These are phyloP conservation scores for Tychaedon coryphoeus DNA, from an alignment of 2,113 vertebrate species.

Conservation along the genomic window DNA sequence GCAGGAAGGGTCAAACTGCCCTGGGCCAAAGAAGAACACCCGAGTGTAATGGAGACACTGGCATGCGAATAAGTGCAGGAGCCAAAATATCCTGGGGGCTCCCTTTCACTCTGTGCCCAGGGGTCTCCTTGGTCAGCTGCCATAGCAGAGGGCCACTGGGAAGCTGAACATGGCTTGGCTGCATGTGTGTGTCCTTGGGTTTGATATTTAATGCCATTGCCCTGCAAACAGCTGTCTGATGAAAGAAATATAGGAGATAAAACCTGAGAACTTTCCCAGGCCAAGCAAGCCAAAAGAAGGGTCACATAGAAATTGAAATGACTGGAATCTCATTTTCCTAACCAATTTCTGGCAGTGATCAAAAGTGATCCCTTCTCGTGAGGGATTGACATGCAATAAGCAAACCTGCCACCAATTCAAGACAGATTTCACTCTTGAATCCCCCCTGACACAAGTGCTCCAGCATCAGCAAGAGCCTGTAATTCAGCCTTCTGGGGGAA, in stretches of 20 bases:
- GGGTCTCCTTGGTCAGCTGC: constrained; percentile 37
- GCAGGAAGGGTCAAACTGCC: neutral
- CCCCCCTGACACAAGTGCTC: neutral
- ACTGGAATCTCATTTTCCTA: neutral
- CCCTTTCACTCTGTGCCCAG: constrained; percentile 26
- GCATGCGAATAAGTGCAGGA: neutral
- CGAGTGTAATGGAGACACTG: constrained; percentile 1
- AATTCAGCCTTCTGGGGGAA: neutral
- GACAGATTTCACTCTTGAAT: neutral
- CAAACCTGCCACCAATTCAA: neutral
- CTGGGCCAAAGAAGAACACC: neutral
- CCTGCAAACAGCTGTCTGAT: constrained; percentile 45
- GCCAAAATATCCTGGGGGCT: constrained; percentile 24
- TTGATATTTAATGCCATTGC: constrained; percentile 52
- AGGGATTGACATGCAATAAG: neutral
- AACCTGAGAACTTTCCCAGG: neutral
- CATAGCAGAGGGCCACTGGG: constrained; percentile 38
- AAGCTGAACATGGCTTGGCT: constrained; percentile 16
- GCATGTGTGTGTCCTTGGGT: constrained; percentile 35
- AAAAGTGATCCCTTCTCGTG: neutral
- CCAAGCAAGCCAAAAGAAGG: neutral
- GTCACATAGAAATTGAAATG: neutral
- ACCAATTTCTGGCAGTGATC: neutral
- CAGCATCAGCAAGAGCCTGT: neutral
- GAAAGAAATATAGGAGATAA: constrained; percentile 14